Conservation (phyloP, 2,797 vertebrate species). For the Chaetodon trifasciatus region DNA sequence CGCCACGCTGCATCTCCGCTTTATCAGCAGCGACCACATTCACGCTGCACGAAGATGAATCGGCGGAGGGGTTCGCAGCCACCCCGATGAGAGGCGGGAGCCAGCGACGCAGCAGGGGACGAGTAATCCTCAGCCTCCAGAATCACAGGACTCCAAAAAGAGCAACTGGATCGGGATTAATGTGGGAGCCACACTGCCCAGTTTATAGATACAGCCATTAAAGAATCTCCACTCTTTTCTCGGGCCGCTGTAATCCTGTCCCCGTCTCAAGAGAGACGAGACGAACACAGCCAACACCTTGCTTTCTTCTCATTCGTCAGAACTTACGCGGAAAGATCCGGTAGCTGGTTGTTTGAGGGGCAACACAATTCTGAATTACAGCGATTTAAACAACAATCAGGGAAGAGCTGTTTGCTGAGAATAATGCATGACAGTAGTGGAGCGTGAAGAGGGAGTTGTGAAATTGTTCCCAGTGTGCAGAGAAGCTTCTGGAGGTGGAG, state of each 20-base stretch:
- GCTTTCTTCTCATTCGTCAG: conserved; percentile 7
- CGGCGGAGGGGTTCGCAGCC: conserved; percentile 16
- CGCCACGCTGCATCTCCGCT: conserved; percentile 22
- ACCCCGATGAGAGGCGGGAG: conserved; percentile 22
- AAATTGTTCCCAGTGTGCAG: neutral
- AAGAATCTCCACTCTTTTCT: conserved; percentile 17
- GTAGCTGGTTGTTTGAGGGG: conserved; percentile 6
- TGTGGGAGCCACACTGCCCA: conserved; percentile 18
- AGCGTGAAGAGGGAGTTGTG: neutral
- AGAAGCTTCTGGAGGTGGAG: neutral
- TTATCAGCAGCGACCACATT: conserved; percentile 71
- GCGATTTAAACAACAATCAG: conserved; percentile 12
- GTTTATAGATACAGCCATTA: conserved; percentile 23
- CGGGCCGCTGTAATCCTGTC: conserved; percentile 18
- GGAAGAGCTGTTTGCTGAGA: neutral
- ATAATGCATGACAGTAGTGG: neutral
- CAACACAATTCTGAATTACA: neutral
- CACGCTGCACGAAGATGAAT: conserved; percentile 47
- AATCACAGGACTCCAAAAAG: conserved; percentile 36
- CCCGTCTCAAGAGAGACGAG: conserved; percentile 22
- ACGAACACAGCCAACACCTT: conserved; percentile 23
- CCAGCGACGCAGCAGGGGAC: conserved; percentile 43
- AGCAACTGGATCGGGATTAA: conserved; percentile 52
- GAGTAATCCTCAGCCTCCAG: conserved; percentile 59
- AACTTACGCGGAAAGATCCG: neutral